Conservation (phyloP, 2,797 vertebrate species). For the Schizothorax lantsangensis region DNA sequence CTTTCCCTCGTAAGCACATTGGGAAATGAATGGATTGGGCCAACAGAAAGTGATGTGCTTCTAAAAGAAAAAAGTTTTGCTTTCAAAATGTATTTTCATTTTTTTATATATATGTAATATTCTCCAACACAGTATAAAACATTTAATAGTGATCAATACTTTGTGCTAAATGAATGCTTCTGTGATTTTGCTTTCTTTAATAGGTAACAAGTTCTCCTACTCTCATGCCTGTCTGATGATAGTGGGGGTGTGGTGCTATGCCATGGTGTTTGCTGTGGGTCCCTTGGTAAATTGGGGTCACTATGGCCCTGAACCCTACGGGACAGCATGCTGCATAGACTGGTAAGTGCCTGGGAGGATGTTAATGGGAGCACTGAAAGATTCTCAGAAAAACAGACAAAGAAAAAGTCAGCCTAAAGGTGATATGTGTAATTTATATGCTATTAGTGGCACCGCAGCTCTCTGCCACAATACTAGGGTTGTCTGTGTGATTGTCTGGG, state of each 20-base stretch:
- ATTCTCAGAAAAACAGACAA: neutral
- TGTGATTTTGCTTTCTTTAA: slow-evolving; percentile 33
- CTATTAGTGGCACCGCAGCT: neutral
- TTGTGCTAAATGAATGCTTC: neutral
- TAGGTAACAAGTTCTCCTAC: slow-evolving; percentile 85
- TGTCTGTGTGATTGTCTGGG: neutral
- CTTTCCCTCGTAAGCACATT: neutral
- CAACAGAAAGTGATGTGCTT: neutral
- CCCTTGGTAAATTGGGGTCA: slow-evolving; percentile 84
- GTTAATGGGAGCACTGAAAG: neutral
- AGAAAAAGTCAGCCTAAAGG: neutral
- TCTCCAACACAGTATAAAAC: neutral
- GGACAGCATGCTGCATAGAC: slow-evolving; percentile 87
- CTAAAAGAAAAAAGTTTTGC: neutral
- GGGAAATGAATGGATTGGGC: neutral
- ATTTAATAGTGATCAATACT: no score
- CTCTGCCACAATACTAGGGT: neutral
- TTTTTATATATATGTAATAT: neutral
- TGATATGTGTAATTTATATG: neutral
- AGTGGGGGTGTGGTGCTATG: slow-evolving; percentile 82
- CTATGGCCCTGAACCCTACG: slow-evolving; percentile 86
- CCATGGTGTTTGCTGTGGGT: slow-evolving; percentile 81
- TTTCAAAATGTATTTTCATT: neutral
- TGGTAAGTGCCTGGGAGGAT: slow-evolving; percentile 69
- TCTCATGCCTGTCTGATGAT: slow-evolving; percentile 80